These are phyloP conservation scores for Typhlomys cinereus DNA, from an alignment of 2,113 vertebrate genomes.

Conservation along the genomic window DNA sequence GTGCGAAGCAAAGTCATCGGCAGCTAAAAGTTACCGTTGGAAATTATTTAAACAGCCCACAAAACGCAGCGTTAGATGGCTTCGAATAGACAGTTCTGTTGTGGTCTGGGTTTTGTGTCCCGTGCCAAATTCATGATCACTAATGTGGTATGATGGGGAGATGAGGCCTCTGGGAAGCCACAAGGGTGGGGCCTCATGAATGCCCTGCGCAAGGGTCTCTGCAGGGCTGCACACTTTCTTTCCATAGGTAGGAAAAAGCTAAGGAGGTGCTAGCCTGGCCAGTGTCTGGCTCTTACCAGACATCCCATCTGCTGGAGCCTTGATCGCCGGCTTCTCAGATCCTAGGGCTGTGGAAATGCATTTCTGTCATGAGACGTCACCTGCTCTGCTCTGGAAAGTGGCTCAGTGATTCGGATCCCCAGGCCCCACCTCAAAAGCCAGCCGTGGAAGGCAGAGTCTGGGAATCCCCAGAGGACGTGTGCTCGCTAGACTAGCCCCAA, in stretches of 20 bases:
- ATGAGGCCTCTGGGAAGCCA: neutral
- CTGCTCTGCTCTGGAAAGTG: too few relatives aligned
- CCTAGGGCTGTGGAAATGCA: neutral
- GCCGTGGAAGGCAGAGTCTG: too few relatives aligned
- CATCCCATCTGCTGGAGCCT: neutral
- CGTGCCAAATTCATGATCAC: neutral
- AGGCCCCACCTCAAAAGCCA: too few relatives aligned
- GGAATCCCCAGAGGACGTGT: too few relatives aligned
- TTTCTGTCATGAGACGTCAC: neutral
- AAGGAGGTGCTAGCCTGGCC: neutral
- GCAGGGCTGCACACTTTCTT: neutral
- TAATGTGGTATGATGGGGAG: neutral
- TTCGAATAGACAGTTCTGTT: neutral
- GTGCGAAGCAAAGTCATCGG: neutral
- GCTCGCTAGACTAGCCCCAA: too few relatives aligned
- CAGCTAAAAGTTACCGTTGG: neutral
- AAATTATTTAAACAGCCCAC: neutral
- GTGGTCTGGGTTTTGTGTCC: neutral
- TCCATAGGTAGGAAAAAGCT: too few relatives aligned
- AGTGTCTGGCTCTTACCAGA: neutral
- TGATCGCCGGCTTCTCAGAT: neutral
- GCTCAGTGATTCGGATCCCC: too few relatives aligned
- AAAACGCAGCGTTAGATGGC: neutral
- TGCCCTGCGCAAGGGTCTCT: neutral
- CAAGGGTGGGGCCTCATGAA: neutral